These are phyloP conservation scores for Dorcus hopei DNA, from an alignment of 2,888 invertebrate species.

Conservation along the genomic window DNA sequence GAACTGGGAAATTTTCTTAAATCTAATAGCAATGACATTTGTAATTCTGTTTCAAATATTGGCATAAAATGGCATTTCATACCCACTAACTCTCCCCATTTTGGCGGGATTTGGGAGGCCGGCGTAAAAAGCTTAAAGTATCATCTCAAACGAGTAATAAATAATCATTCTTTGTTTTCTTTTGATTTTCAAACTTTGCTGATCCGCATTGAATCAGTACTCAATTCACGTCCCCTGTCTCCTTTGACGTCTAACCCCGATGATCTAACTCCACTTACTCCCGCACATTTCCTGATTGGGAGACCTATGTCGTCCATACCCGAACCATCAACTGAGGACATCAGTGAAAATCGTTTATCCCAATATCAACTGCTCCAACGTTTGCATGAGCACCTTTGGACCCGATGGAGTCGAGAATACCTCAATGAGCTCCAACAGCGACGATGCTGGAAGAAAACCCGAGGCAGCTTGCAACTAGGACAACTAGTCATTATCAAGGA, in stretches of 20 bases:
- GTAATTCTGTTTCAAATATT: not conserved
- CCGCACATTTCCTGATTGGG: slow-evolving; percentile 27
- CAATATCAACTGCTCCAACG: slow-evolving; percentile 29
- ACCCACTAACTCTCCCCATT: slow-evolving; percentile 26
- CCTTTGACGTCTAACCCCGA: slow-evolving; percentile 25
- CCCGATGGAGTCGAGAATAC: slow-evolving; percentile 29
- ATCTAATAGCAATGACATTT: not conserved
- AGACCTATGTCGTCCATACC: not conserved
- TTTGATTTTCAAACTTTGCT: slow-evolving; percentile 32
- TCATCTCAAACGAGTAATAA: slow-evolving; percentile 26
- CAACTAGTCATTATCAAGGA: too few species aligned
- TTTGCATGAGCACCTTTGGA: slow-evolving; percentile 30
- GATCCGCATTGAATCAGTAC: slow-evolving; percentile 29
- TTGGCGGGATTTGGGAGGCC: slow-evolving; percentile 35
- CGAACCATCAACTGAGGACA: too few species aligned
- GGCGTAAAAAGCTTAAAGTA: slow-evolving; percentile 30
- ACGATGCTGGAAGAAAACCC: not conserved
- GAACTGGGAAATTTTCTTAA: not conserved
- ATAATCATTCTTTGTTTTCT: slow-evolving; percentile 22
- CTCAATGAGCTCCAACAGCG: slow-evolving; percentile 24
- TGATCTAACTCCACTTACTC: slow-evolving; percentile 18
- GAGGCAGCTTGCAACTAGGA: not conserved
- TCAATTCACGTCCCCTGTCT: slow-evolving; percentile 33
- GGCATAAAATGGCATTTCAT: not conserved
- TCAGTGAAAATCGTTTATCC: too few species aligned